A percentile compares a stretch with the other conserved stretches of the same genome.
Conservation (phyloP, 2,113 vertebrate genomes). For the Cacatua alba region DNA sequence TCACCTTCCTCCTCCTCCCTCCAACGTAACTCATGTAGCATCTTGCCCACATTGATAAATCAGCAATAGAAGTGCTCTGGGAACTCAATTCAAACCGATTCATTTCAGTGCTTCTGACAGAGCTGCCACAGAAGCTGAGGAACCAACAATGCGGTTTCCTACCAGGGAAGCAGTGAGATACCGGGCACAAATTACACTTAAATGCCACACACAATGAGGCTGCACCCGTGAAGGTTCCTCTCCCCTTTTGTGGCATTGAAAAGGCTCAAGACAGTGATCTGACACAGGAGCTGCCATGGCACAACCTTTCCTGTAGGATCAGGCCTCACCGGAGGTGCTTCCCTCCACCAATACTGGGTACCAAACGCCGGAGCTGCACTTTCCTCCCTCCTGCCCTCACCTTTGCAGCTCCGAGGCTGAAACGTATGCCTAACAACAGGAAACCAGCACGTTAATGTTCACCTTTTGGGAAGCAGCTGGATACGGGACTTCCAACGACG, state of each 20-base stretch:
- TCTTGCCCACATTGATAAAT: conserved; percentile 18
- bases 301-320: not conserved
- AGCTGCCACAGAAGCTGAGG: not conserved
- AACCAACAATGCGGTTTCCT: not conserved
- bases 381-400: not conserved
- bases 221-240: not conserved
- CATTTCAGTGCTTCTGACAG: conserved; percentile 59
- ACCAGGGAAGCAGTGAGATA: not conserved
- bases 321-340: accelerated
- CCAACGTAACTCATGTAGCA: not conserved
- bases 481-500: not conserved
- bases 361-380: not conserved
- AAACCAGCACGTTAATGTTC: not conserved
- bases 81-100: conserved; percentile 5
- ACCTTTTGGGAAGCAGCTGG: not conserved
- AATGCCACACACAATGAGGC: conserved; percentile 63
- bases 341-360: too few relatives aligned
- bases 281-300: not conserved
- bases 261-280: not conserved
- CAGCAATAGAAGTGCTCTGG: conserved; percentile 40
- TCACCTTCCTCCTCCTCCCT: not conserved
- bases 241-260: not conserved
- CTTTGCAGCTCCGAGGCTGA: not conserved
- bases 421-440: not conserved
- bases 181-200: conserved; percentile 49